These are phyloP conservation scores for Eptesicus fuscus DNA, from an alignment of 2,113 vertebrate species.

Conservation along the genomic window DNA sequence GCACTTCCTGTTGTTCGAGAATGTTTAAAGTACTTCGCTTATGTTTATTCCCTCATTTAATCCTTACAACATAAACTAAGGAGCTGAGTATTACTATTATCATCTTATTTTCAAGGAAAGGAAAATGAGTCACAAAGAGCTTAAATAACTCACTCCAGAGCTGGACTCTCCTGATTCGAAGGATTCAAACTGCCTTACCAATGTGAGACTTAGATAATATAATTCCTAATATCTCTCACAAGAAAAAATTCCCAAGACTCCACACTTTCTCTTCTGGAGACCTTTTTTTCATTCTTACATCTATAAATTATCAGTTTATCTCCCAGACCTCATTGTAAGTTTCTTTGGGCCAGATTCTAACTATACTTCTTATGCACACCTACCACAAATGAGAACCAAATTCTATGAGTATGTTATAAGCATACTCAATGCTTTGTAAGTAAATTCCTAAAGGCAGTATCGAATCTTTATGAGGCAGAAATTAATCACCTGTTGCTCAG, in stretches of 20 bases:
- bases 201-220: neutral
- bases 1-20: neutral
- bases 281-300: neutral
- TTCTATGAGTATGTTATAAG: neutral
- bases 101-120: neutral
- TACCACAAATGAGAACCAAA: neutral
- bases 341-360: neutral
- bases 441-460: neutral
- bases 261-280: neutral
- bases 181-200: neutral
- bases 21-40: neutral
- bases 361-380: neutral
- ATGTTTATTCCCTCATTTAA: neutral
- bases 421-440: neutral
- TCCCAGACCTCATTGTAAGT: neutral
- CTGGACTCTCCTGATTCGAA: neutral
- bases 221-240: neutral
- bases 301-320: neutral
- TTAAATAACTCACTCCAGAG: neutral
- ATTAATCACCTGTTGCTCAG: neutral
- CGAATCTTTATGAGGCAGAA: neutral
- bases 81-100: neutral
- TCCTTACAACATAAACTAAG: neutral
- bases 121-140: neutral
- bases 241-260: neutral